Evolutionary conservation across 2,797 vertebrate species (phyloP).

Genomic region (Hoplostethus mediterraneus): DNA sequence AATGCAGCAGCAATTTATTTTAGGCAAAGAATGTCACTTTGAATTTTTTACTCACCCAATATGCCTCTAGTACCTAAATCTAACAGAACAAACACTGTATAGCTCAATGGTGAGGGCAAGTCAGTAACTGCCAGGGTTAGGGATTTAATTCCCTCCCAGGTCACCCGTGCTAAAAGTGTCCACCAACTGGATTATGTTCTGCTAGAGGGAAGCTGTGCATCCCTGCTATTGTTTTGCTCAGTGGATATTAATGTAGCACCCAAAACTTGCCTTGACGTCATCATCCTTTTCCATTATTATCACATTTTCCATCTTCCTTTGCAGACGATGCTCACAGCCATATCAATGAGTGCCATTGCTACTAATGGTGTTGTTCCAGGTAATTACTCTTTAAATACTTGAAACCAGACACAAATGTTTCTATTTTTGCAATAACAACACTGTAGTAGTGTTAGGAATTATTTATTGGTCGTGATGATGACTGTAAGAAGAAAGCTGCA

Average conservation of each 20-base stretch:
- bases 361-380: slow-evolving; percentile 99
- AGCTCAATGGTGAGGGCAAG: not conserved
- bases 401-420: not conserved
- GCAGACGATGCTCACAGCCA: slow-evolving; percentile 98
- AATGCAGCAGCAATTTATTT: slow-evolving; percentile 12
- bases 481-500: too few species aligned
- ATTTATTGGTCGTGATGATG: too few species aligned
- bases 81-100: not conserved
- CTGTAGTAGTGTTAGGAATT: not conserved
- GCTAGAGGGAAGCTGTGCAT: slow-evolving; percentile 2
- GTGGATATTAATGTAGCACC: not conserved
- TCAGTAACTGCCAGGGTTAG: not conserved
- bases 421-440: not conserved
- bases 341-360: slow-evolving; percentile 99
- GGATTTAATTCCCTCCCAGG: not conserved
- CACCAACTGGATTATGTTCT: not conserved
- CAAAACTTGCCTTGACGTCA: not conserved
- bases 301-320: slow-evolving; percentile 46
- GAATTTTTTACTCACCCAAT: not conserved
- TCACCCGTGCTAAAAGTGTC: not conserved
- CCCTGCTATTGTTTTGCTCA: slow-evolving; percentile 1
- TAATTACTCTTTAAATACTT: slow-evolving; percentile 64
- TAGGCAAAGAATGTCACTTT: not conserved
- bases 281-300: slow-evolving; percentile 8
- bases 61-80: not conserved